Percentiles rank a stretch among this genome's conserved stretches.
Evolutionary conservation across 1,140 invertebrate species (phyloP).

Genomic region (Cecropterus lyciades): DNA sequence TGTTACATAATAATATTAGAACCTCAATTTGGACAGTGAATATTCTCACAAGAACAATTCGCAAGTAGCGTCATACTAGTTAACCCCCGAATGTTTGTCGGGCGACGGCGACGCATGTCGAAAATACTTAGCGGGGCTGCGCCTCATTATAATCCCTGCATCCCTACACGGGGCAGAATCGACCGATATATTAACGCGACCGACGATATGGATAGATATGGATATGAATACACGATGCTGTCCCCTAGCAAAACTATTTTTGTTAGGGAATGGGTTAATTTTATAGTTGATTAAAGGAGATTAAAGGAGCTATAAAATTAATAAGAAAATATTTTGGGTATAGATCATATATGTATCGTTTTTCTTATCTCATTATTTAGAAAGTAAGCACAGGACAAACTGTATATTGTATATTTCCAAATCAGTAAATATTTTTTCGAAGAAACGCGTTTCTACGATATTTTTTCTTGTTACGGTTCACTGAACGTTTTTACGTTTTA

Average conservation of each 20-base stretch:
- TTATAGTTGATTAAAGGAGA: background rate
- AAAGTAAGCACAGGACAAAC: too few species aligned
- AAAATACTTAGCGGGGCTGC: slow-evolving; percentile 80
- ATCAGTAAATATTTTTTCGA: too few species aligned
- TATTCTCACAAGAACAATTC: slow-evolving; percentile 61
- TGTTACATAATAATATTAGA: too few species aligned
- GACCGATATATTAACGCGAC: slow-evolving; percentile 76
- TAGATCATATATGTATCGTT: too few species aligned
- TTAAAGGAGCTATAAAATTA: too few species aligned
- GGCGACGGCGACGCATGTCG: slow-evolving; percentile 81
- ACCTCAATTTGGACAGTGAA: slow-evolving; percentile 47
- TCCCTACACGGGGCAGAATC: slow-evolving; percentile 55
- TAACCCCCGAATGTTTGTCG: slow-evolving; percentile 78
- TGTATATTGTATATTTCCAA: too few species aligned
- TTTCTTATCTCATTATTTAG: too few species aligned
- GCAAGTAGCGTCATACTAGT: slow-evolving; percentile 53
- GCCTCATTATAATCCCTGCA: slow-evolving; percentile 79
- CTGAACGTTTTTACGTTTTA: too few species aligned
- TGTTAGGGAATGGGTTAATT: background rate
- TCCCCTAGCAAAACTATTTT: slow-evolving; percentile 37
- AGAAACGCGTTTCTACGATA: too few species aligned
- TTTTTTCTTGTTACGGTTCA: too few species aligned
- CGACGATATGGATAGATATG: slow-evolving; percentile 45
- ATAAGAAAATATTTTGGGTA: too few species aligned
- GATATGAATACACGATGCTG: slow-evolving; percentile 39